Base-by-base conservation (phyloP, 2,797 vertebrate genomes). In the Chelmon rostratus region DNA sequence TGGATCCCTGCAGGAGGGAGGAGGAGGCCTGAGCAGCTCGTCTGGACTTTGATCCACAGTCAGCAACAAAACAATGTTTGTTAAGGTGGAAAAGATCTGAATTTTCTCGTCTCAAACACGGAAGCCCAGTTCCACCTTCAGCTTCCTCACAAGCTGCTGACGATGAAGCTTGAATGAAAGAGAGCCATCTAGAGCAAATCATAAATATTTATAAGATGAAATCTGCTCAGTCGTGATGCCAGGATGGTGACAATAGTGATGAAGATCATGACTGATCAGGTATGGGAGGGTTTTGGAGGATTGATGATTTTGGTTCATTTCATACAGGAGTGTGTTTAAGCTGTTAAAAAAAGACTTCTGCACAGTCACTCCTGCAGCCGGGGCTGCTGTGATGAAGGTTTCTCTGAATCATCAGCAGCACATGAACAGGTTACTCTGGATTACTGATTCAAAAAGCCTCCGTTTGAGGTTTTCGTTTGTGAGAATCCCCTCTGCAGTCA, bases 81-180 rank as follows among this genome's bases (percentile, higher is more conserved):
- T 92, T 79, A 93, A 91, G 91, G 93, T 90, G 72, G 91, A 93
- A 75, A 94, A 78, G 65, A 92, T 82, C 91, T 88, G 87, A 93
- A 93, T 94, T 90, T 91, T 90, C 89, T 94, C 76, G 28, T 38
- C 58, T 23, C 5, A 3, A 40, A 50, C 52, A 64, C 40, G 15
- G 28, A 47, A 70, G 47, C 28, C 28, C 38, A 68, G 33, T 9
- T 44, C 49, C 38, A 19, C 3, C 33, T 50, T n/a, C 25, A 11
- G n/a, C 65, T 68, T 37, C n/a, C 46, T 12, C 35, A 54, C n/a
- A 28, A 28, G 47, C 15, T 11, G 35, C 46, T 31, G 47, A 54
- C 37, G 35, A 54, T 54, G n/a, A 11, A 56, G 42, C 57, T 44
- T 9, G 25, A 44, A 25, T 19, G 6, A 52, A 52, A 68, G 19